These are phyloP conservation scores for Lepidurus arcticus DNA, from an alignment of 1,140 invertebrate species.

Conservation along the genomic window DNA sequence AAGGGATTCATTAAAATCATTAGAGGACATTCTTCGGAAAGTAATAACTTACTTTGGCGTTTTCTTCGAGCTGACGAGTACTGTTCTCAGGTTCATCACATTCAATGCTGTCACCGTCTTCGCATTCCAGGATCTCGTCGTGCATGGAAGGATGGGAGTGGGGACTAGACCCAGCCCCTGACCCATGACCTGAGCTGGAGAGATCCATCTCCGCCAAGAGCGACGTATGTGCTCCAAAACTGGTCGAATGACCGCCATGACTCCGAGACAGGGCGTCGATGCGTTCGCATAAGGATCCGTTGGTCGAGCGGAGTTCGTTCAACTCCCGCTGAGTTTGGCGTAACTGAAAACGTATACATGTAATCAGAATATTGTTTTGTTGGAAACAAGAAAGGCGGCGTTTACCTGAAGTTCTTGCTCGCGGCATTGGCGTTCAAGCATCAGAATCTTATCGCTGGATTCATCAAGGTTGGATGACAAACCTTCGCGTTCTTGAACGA, in stretches of 20 bases:
- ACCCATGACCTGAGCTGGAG: slow-evolving; percentile 41
- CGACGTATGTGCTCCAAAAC: slow-evolving; percentile 44
- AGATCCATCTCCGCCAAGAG: slow-evolving; percentile 52
- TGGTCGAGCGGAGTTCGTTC: slow-evolving; percentile 56
- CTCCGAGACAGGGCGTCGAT: slow-evolving; percentile 44
- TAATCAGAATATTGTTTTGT: background rate
- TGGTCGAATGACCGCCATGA: slow-evolving; percentile 35
- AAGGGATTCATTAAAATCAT: background rate
- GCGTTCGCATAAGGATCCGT: slow-evolving; percentile 45
- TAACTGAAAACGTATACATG: slow-evolving; percentile 41
- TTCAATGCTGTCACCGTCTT: slow-evolving; percentile 45
- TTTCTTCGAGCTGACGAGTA: slow-evolving; percentile 32
- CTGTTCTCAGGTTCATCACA: slow-evolving; percentile 41
- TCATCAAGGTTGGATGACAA: slow-evolving; percentile 74
- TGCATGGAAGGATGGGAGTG: slow-evolving; percentile 34
- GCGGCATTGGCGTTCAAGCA: slow-evolving; percentile 73
- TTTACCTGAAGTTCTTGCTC: slow-evolving; percentile 67
- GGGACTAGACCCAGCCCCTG: slow-evolving; percentile 35
- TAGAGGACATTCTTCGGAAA: background rate
- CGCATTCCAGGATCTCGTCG: slow-evolving; percentile 36
- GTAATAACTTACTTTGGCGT: slow-evolving; percentile 2
- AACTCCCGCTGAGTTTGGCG: slow-evolving; percentile 51
- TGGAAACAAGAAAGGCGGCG: background rate
- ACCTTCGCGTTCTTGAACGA: slow-evolving; percentile 70
- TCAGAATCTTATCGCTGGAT: slow-evolving; percentile 75